Evolutionary conservation across 2,888 invertebrate species (phyloP).

Genomic region (Epiblema foenella): DNA sequence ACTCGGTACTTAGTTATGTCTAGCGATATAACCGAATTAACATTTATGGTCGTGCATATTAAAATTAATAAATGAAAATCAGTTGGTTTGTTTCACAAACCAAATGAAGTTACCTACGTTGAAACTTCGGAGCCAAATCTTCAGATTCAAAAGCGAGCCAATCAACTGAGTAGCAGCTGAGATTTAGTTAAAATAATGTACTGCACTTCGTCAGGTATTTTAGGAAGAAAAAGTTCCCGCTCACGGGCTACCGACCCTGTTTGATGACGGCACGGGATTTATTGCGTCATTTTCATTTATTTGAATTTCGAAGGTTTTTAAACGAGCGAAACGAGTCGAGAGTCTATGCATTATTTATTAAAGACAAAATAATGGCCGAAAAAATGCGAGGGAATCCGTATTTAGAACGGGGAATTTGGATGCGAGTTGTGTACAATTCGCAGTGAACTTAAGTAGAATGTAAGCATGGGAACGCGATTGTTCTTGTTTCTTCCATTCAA

Average conservation of each 20-base stretch:
- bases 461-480: slow-evolving; percentile 13
- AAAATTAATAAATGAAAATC: too few relatives aligned
- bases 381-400: slow-evolving; percentile 1
- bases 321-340: slow-evolving; percentile 13
- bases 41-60: neutral
- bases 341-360: slow-evolving; percentile 31
- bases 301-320: slow-evolving; percentile 29
- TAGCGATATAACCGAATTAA: neutral
- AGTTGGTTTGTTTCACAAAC: neutral
- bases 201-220: slow-evolving; percentile 38
- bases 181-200: slow-evolving; percentile 37
- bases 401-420: slow-evolving; percentile 10
- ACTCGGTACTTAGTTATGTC: neutral
- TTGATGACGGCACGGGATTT: slow-evolving; percentile 39
- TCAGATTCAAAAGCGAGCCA: slow-evolving; percentile 19
- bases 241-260: slow-evolving; percentile 35
- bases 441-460: slow-evolving; percentile 16
- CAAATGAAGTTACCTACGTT: slow-evolving; percentile 17
- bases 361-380: slow-evolving; percentile 6
- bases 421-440: slow-evolving; percentile 22
- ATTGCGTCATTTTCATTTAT: slow-evolving; percentile 27
- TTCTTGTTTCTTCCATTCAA: slow-evolving; percentile 15
- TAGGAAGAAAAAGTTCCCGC: slow-evolving; percentile 19
- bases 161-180: slow-evolving; percentile 27
- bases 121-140: slow-evolving; percentile 18